Conservation (phyloP, 2,888 invertebrate genomes). For the Lasioglossum oenotherae region DNA sequence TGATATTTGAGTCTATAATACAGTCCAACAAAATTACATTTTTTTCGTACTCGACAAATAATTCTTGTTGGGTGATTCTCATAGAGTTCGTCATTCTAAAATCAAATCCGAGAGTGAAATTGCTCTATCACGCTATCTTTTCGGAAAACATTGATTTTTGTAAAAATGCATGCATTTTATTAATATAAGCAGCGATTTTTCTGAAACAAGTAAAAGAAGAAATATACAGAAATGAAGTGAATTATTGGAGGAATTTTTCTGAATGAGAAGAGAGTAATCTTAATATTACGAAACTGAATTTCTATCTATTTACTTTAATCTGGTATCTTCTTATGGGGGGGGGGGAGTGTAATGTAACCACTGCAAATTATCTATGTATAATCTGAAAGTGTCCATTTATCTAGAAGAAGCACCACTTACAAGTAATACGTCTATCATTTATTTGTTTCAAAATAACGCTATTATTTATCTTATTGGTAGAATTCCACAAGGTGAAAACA, state of each 20-base stretch:
- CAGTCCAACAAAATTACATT: no score
- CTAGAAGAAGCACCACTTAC: background rate
- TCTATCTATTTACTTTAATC: background rate
- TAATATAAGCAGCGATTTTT: no score
- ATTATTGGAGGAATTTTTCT: background rate
- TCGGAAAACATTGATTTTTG: no score
- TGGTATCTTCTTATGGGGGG: background rate
- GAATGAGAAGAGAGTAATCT: background rate
- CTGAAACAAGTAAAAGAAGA: background rate
- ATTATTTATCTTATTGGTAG: background rate
- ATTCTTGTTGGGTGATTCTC: no score
- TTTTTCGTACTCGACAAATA: no score
- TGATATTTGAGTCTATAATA: background rate
- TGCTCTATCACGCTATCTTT: no score
- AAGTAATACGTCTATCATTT: background rate
- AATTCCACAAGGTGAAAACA: background rate
- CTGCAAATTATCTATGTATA: background rate
- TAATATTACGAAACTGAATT: background rate
- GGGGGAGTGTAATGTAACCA: background rate
- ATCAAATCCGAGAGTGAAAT: no score
- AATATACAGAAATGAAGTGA: background rate
- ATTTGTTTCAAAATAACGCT: background rate
- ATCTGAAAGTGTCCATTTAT: background rate
- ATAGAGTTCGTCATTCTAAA: no score
- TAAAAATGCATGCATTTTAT: no score